A percentile compares a stretch with the other conserved stretches of the same genome.
phyloP scores from a whole-genome alignment of 2,888 invertebrate genomes.

The Orthonevra nobilis region DNA sequence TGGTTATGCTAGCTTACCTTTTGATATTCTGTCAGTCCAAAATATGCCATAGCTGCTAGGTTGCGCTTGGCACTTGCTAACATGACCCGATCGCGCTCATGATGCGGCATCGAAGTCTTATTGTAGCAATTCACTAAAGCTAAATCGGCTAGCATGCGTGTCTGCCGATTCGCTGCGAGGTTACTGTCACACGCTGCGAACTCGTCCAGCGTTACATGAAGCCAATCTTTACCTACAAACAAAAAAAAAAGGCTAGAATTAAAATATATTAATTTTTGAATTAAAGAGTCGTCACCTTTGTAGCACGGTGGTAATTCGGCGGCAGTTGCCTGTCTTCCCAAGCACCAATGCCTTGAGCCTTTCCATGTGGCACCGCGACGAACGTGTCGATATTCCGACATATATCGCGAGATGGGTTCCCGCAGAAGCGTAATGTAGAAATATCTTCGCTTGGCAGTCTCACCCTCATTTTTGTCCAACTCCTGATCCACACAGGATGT shows the following conservation, averaged over 20 bases:
- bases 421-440: slow-evolving; percentile 97
- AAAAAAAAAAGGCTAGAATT: background rate
- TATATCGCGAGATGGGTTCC: slow-evolving; percentile 94
- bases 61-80: slow-evolving; percentile 97
- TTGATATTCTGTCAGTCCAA: slow-evolving; percentile 97
- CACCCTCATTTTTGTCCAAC: slow-evolving; percentile 94
- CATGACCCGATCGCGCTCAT: slow-evolving; percentile 91
- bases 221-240: slow-evolving; percentile 87
- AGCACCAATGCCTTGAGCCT: slow-evolving; percentile 88
- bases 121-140: slow-evolving; percentile 98
- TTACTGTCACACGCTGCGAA: slow-evolving; percentile 96
- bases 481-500: slow-evolving; percentile 95
- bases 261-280: background rate
- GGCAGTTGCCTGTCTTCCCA: slow-evolving; percentile 87
- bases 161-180: slow-evolving; percentile 97
- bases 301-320: slow-evolving; percentile 93
- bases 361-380: slow-evolving; percentile 98
- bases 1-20: slow-evolving; percentile 81
- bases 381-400: slow-evolving; percentile 98
- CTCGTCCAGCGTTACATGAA: slow-evolving; percentile 93
- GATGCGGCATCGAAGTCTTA: slow-evolving; percentile 86
- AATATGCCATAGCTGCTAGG: slow-evolving; percentile 96
- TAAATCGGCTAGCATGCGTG: slow-evolving; percentile 98
- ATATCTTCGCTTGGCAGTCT: slow-evolving; percentile 90
- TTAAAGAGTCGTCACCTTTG: no score